Conservation (phyloP, 2,888 invertebrate genomes). For the Leptura quadrifasciata region DNA sequence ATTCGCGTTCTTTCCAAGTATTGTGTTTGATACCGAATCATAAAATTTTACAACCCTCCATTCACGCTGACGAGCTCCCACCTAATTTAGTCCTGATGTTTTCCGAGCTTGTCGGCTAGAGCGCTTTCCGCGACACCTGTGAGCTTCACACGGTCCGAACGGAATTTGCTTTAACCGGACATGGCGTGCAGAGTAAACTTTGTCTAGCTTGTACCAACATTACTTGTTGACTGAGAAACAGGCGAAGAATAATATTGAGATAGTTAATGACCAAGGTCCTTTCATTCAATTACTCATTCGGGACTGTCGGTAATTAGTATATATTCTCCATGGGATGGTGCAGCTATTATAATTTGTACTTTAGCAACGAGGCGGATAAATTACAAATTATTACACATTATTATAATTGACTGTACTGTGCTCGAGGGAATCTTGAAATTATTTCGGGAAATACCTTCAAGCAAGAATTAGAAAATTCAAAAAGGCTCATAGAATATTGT, state of each 20-base stretch:
- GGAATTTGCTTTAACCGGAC: conserved; percentile 1
- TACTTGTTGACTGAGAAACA: conserved; percentile 30
- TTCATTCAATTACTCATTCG: background rate
- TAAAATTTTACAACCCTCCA: background rate
- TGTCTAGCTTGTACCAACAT: conserved; percentile 16
- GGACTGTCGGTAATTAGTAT: background rate
- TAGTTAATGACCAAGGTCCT: conserved; percentile 17
- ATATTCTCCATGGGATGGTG: background rate
- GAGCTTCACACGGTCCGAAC: conserved; percentile 14
- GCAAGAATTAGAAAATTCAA: too few relatives aligned
- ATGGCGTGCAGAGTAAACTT: conserved; percentile 13
- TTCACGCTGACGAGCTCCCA: background rate
- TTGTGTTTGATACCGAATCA: background rate
- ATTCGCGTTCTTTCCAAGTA: too few relatives aligned
- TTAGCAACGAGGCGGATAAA: background rate
- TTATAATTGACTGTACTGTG: too few relatives aligned
- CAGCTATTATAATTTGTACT: background rate
- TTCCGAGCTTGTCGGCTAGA: background rate
- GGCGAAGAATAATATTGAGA: conserved; percentile 23
- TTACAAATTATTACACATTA: too few relatives aligned
- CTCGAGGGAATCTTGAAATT: too few relatives aligned
- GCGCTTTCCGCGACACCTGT: background rate
- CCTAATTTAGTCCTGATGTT: conserved; percentile 4
- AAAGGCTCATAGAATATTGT: too few relatives aligned
- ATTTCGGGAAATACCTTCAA: too few relatives aligned